Evolutionary conservation across 2,113 vertebrate genomes (phyloP), one percentile per base, ranked within the genome.

Genomic region (Amblyornis subalaris): DNA sequence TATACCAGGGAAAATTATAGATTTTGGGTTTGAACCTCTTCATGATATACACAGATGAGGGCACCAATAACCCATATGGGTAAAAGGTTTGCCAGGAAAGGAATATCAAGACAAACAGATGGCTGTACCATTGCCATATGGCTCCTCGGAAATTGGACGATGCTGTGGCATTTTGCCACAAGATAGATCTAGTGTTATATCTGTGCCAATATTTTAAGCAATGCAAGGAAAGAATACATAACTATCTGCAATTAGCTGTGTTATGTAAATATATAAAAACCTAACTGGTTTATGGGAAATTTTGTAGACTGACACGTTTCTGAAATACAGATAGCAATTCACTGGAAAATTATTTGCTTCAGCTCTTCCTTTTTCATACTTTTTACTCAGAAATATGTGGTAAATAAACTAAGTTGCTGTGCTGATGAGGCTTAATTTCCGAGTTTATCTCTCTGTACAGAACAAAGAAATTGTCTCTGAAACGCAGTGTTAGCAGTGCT

Each of bases 21-120:
- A 65, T 94, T 96, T 66, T 70, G 72, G 85, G 85, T 96, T 95
- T 95, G 91, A 95, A 94, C 94, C 67, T 96, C 67, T 93, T 95
- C 48, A 45, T 96, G 94, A 97, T 96, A 90, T 91, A 94, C 96
- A 80, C 96, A 97, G 96, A 97, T 96, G 93, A 98, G 94, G 93
- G 94, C 95, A 96, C 91, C 96, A 96, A 96, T 96, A 96, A 96
- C 89, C 93, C 98, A 97, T 98, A 98, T 97, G 98, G 95, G 94
- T 85, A 85, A 93, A 96, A 94, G 90, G 90, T 96, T 97, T 98
- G 97, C 97, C 98, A 98, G 96, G 85, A 96, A 96, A 96, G 89
- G 96, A 91, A 92, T 96, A 97, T 97, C 95, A 96, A 96, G 95
- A 92, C 81, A 97, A 98, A 95, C 98, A 98, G 98, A 98, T 97